Evolutionary conservation across 2,113 vertebrate species (phyloP), one percentile per base, ranked within the genome.

Genomic region (Ranitomeya imitator): DNA sequence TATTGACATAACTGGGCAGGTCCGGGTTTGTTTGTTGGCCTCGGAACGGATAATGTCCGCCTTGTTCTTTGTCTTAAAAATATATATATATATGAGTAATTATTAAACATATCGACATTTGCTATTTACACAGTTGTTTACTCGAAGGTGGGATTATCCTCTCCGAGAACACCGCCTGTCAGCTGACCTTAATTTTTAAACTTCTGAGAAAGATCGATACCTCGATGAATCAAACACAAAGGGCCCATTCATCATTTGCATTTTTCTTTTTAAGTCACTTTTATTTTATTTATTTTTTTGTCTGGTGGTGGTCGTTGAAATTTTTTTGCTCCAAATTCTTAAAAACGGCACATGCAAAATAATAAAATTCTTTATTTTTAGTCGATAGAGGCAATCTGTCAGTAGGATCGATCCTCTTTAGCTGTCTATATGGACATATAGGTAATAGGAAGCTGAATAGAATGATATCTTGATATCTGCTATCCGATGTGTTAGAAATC

Each of bases 1-100:
- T 94, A 91, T 93, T 93, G 93, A 95, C 94, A 92, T 89, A 93
- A 92, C 89, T 91, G 91, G 92, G 93, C 93, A 91, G 90, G 92
- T 92, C 90, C 92, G 90, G 91, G 90, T 93, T 92, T 94, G 92
- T 92, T 94, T 94, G 93, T 93, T 90, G 92, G 92, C 84, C 91
- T 92, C 91, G 37, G 87, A 63, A 91, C 90, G 89, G 87, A 90
- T 89, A 67, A 88, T 91, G 76, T 0, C 0, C 88, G 89, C 92
- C 93, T 91, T 93, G 90, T 92, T 92, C 90, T 93, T 92, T 92
- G 92, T 89, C 0, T 90, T 89, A 91, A 91, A 91, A 89, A 85
- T 31, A 31, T 31, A 71, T 54, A 84, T 18, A 60, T 6, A 84
- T 59, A 79, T 82, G 73, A 91, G 86, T 93, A 91, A 92, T 94